Evolutionary conservation across 1,140 invertebrate genomes (phyloP), one percentile per base, ranked within the genome.

Genomic region (Scaptomyza hsui): DNA sequence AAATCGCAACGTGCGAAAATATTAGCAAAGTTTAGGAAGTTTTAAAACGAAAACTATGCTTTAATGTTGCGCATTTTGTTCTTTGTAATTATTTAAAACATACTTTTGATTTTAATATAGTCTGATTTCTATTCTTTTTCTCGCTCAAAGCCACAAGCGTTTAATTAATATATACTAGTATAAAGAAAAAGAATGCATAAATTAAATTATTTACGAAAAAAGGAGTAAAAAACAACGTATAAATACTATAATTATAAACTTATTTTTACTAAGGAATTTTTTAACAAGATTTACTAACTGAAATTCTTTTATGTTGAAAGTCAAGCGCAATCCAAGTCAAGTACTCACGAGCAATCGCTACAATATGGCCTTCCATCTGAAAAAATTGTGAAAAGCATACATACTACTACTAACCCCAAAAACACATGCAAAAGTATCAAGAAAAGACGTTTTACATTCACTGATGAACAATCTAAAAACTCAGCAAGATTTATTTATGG

Each of bases 11-110:
- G 45, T 24, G 48, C 59, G 63, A 18, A 41, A 26, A 39, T n/a
- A 39, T 39, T 24, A 51, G 37, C 35, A 29, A 47, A 69, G 32
- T 53, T 60, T 21, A 21, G 13, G 29, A 24, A 13, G 62, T 55
- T 37, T 60, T 35, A 52, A 41, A 57, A 32, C 44, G 19, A 47
- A 47, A 44, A 45, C 13, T 2, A 42, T 19, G 13, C 51, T 44
- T 4, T 29, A 51, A 19, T 62, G 51, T 37, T 75, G 65, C 74
- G 39, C 55, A 56, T 13, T 61, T 71, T 53, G 47, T 69, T 63
- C 39, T 37, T 42, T 81, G 78, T 76, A 64, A 76, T 67, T 80
- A 79, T 63, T 59, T 35, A 51, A 60, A 21, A 62, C 41, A 37
- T 4, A 21, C 41, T 35, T 51, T 65, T 44, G 26, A 49, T 78